phyloP scores from a whole-genome alignment of 1,140 invertebrate genomes.

The Diorhabda carinulata region DNA sequence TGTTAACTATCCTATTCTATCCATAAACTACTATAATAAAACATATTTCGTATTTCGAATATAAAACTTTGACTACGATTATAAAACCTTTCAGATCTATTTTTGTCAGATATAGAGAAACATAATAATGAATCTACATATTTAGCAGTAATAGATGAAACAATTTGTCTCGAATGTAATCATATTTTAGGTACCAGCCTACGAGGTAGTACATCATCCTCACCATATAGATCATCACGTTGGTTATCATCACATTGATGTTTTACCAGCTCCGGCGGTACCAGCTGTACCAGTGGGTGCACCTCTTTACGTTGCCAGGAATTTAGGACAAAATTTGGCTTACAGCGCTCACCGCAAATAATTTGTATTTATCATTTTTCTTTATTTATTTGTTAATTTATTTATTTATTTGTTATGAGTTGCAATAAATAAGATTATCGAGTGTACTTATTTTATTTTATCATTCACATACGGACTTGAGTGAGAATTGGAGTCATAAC shows the following conservation, averaged over 20 bases:
- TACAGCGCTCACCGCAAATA: background rate
- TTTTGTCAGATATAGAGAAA: no score
- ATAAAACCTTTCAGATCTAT: no score
- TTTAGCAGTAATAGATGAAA: no score
- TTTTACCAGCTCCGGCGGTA: conserved; percentile 8
- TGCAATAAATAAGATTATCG: background rate
- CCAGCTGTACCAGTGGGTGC: background rate
- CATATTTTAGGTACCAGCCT: conserved; percentile 40
- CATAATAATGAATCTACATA: no score
- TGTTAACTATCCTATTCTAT: no score
- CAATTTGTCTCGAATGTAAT: no score
- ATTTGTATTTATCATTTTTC: background rate
- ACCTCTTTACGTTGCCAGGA: conserved; percentile 5
- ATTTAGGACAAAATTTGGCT: conserved; percentile 3
- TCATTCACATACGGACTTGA: no score
- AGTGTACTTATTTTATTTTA: no score
- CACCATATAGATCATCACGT: conserved; percentile 59
- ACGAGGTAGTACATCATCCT: conserved; percentile 79
- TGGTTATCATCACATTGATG: conserved; percentile 30
- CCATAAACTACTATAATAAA: no score
- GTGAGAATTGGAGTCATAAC: no score
- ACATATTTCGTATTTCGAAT: no score
- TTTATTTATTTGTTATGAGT: conserved; percentile 5
- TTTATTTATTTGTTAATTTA: background rate
- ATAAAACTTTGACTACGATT: no score